phyloP scores from a whole-genome alignment of 2,113 vertebrate genomes.

The Scalopus aquaticus region DNA sequence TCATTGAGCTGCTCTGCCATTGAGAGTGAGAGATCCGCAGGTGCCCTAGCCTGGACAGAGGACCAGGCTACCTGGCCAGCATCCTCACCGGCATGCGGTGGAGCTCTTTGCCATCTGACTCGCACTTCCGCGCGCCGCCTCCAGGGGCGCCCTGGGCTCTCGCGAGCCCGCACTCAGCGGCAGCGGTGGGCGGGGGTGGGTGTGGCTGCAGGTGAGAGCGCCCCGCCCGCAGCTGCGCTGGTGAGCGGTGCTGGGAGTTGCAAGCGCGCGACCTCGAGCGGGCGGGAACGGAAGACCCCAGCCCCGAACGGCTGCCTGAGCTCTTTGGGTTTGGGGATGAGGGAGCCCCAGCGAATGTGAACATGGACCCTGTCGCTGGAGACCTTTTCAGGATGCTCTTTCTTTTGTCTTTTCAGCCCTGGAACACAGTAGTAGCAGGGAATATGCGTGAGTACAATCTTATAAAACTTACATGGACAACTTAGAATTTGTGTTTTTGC shows the following conservation, averaged over 20 bases:
- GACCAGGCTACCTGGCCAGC: not conserved
- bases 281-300: not conserved
- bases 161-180: accelerated
- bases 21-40: not conserved
- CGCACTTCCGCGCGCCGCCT: not conserved
- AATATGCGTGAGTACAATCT: constrained; percentile 81
- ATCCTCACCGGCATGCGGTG: no score
- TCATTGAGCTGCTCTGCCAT: not conserved
- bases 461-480: constrained; percentile 73
- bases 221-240: not conserved
- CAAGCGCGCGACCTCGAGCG: not conserved
- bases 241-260: not conserved
- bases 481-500: constrained; percentile 28
- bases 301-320: not conserved
- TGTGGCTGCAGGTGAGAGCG: not conserved
- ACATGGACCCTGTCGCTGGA: constrained; percentile 82
- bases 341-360: constrained; percentile 60
- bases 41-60: not conserved
- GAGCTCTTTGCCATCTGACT: not conserved
- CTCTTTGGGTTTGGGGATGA: constrained; percentile 40
- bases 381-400: constrained; percentile 76
- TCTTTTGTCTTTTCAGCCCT: constrained; percentile 60
- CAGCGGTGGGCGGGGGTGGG: not conserved
- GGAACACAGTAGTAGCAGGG: constrained; percentile 44
- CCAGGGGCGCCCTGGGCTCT: not conserved